A percentile compares a stretch with the other conserved stretches of the same genome.
These are phyloP conservation scores for Pardalotus punctatus DNA, from an alignment of 2,113 vertebrate genomes.

Conservation along the genomic window DNA sequence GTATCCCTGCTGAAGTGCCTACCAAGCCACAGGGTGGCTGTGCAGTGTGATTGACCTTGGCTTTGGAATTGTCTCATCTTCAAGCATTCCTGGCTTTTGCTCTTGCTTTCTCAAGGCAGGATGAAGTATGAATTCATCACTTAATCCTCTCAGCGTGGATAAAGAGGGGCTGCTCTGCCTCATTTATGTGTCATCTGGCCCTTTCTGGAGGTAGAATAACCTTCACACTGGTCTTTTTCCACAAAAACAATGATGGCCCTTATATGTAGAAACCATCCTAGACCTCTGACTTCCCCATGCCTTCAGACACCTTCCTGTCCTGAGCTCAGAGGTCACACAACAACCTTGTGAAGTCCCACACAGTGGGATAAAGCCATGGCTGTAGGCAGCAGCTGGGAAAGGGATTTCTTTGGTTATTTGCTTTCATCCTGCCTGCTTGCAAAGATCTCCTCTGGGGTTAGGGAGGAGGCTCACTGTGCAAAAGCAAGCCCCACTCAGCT, in stretches of 20 bases:
- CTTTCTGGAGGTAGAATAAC: not conserved
- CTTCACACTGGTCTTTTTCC: not conserved
- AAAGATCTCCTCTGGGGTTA: not conserved
- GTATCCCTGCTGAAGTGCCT: not conserved
- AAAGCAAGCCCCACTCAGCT: not conserved
- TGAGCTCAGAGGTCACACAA: not conserved
- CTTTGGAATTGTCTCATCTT: not conserved
- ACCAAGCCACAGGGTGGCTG: not conserved
- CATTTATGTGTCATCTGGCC: not conserved
- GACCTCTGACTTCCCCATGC: not conserved
- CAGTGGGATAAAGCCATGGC: not conserved
- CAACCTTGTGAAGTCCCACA: not conserved
- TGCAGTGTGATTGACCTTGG: not conserved
- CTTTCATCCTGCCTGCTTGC: not conserved
- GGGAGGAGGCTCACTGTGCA: not conserved
- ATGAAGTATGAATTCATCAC: not conserved
- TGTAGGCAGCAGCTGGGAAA: not conserved
- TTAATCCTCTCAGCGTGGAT: not conserved
- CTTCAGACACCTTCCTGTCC: not conserved
- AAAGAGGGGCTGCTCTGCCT: not conserved
- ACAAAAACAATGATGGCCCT: fast-evolving
- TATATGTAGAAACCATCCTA: not conserved
- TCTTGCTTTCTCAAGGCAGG: not conserved
- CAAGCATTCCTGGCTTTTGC: not conserved
- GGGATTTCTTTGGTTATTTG: not conserved